Base-by-base conservation (phyloP, 2,113 vertebrate species). In the Ictalurus furcatus region DNA sequence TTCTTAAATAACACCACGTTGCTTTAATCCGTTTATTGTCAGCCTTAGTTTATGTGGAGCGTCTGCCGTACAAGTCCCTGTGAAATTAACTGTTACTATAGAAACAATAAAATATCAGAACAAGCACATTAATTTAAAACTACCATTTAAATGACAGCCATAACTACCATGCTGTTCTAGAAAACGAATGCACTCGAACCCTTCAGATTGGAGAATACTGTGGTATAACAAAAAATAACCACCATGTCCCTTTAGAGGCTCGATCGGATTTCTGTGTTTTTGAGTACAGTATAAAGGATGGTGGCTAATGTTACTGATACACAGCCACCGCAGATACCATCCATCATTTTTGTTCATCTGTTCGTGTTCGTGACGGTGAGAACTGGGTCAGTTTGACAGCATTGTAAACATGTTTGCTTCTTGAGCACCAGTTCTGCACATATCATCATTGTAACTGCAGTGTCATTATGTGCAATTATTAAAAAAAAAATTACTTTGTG, bases 361-460 rank as follows among this genome's bases (percentile, higher is more conserved):
- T 61, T 65, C 6, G 40, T 87, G 44, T 87, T 48, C 79, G n/a
- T 79, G 56, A 78, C 73, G 0, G 56, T 59, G 25, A 48, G 61
- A 85, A 63, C 63, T 17, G 59, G 83, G 44, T 44, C 83, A 84
- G 82, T 40, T 65, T 65, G 82, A 84, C 12, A 8, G 83, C 83
- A n/a, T 48, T 84, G 58, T 37, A 67, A 6, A 48, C 9, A 0
- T 84, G 28, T 61, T 84, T 6, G 59, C 61, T 85, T 67, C 63
- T 44, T 67, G 16, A 69, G 3, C n/a, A 19, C 23, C 69, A 52
- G 40, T 40, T 19, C n/a, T 40, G 30, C 30, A 52, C 63, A 52
- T n/a, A 30, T 54, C 7, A 52, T 52, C 17, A 19, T 19, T 30
- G 30, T 83, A 0, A 85, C 28, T 84, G 23, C 34, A 44, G 21